Evolutionary conservation across 2,797 vertebrate genomes (phyloP).

Genomic region (Heteromormyrus szaboi): DNA sequence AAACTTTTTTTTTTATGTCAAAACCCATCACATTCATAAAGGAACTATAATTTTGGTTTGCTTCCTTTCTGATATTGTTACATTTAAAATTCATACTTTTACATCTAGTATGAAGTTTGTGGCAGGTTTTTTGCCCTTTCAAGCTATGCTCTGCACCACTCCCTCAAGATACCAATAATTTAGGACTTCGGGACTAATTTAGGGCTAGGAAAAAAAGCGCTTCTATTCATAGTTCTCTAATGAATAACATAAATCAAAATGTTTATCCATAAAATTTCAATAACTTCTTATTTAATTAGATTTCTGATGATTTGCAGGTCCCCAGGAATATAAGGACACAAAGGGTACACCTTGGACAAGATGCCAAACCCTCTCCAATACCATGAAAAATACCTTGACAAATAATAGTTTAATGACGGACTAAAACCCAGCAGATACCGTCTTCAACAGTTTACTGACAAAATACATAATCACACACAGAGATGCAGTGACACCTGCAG

Average conservation of each 20-base stretch:
- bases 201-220: not conserved
- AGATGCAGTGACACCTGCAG: constrained; percentile 20
- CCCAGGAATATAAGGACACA: not conserved
- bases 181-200: not conserved
- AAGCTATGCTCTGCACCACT: not conserved
- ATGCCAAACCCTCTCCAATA: not conserved
- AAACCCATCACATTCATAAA: not conserved
- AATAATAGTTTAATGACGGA: not conserved
- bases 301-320: constrained; percentile 6
- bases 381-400: not conserved
- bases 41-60: not conserved
- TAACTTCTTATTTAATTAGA: not conserved
- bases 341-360: not conserved
- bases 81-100: not conserved
- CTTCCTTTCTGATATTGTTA: not conserved
- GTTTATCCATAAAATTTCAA: constrained; percentile 5
- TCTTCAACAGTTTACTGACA: not conserved
- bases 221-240: not conserved
- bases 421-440: not conserved
- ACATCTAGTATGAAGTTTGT: not conserved
- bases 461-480: not conserved
- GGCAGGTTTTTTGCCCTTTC: not conserved
- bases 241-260: constrained; percentile 7
- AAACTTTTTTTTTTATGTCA: not conserved
- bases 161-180: not conserved